These are phyloP conservation scores for Agriotes lineatus DNA, from an alignment of 2,888 invertebrate genomes.

Conservation along the genomic window DNA sequence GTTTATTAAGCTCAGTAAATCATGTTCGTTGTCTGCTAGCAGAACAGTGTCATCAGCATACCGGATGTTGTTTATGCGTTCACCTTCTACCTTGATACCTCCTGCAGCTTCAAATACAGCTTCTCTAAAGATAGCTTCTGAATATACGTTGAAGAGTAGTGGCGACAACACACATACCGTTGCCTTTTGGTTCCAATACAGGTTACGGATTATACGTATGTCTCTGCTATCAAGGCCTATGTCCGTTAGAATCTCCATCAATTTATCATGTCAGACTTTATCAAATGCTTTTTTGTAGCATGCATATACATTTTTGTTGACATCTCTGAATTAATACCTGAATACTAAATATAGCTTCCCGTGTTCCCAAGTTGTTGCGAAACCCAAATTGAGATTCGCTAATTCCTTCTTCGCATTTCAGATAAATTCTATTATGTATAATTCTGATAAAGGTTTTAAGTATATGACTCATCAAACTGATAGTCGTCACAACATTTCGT, in stretches of 20 bases:
- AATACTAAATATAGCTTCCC: background rate
- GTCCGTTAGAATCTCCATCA: background rate
- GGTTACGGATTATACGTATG: background rate
- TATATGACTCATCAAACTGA: background rate
- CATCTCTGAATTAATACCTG: background rate
- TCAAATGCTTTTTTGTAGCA: background rate
- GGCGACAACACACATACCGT: background rate
- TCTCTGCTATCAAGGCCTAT: background rate
- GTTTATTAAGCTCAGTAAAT: too few species aligned
- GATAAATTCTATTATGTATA: background rate
- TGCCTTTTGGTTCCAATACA: background rate
- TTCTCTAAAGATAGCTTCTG: too few species aligned
- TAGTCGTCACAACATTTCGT: too few species aligned
- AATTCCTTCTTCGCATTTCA: background rate
- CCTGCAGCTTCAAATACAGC: too few species aligned
- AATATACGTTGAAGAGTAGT: too few species aligned
- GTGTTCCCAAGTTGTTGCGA: background rate
- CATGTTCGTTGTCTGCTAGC: background rate
- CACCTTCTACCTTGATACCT: too few species aligned
- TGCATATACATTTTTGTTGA: background rate
- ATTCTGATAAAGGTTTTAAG: background rate
- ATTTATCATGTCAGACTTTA: too few species aligned
- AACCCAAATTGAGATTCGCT: background rate
- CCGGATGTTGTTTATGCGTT: too few species aligned
- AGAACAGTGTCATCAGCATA: too few species aligned